Evolutionary conservation across 2,797 vertebrate species (phyloP).

Genomic region (Myotis findleyi): DNA sequence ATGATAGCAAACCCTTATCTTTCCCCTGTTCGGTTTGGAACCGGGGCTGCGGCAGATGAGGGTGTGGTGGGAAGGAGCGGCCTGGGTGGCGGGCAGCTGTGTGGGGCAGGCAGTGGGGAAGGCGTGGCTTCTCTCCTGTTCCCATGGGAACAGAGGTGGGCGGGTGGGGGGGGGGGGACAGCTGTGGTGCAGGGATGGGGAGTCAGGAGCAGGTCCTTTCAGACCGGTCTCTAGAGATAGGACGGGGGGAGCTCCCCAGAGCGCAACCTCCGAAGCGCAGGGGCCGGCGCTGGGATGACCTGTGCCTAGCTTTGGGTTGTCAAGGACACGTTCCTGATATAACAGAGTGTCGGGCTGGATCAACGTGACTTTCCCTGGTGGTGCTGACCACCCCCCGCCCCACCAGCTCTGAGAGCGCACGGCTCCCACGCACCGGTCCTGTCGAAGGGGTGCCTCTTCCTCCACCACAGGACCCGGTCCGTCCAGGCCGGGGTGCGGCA

Average conservation of each 20-base stretch:
- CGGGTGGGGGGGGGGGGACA: accelerated
- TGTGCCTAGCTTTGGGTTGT: neutral
- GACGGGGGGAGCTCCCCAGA: neutral
- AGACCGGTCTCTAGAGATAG: neutral
- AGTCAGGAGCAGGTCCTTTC: neutral
- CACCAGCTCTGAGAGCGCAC: accelerated
- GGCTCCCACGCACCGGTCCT: conserved; percentile 82
- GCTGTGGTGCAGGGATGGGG: neutral
- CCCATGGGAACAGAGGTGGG: neutral
- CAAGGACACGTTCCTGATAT: accelerated
- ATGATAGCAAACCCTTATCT: neutral
- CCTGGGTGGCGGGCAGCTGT: accelerated
- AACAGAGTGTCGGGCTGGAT: accelerated
- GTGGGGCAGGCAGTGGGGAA: neutral
- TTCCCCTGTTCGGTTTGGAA: neutral
- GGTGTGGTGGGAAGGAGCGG: neutral
- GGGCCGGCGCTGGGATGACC: neutral
- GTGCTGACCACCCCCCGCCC: accelerated
- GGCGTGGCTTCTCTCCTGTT: accelerated
- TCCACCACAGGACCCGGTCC: conserved; percentile 91
- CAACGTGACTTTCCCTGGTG: accelerated
- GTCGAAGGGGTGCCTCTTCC: conserved; percentile 87
- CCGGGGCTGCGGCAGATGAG: neutral
- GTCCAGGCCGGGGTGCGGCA: conserved; percentile 91
- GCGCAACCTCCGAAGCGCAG: neutral